These are phyloP conservation scores for Corythucha ciliata DNA, from an alignment of 2,888 invertebrate genomes.

Conservation along the genomic window DNA sequence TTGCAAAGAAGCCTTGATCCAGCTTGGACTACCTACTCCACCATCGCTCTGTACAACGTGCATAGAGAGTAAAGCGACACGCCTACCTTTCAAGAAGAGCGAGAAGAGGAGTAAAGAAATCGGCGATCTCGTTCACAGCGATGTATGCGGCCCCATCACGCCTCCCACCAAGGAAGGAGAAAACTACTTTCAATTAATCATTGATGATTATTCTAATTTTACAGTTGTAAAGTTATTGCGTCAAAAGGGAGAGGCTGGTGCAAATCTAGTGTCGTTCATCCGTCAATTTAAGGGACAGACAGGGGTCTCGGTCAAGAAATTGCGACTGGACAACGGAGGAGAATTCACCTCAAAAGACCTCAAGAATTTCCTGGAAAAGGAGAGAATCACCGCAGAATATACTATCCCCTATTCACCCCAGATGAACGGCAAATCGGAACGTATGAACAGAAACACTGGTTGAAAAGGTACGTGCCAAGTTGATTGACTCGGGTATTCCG, in stretches of 20 bases:
- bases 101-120: conserved; percentile 19
- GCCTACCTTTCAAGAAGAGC: conserved; percentile 9
- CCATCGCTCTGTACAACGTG: conserved; percentile 7
- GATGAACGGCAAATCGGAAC: conserved; percentile 24
- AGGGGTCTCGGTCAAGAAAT: conserved; percentile 32
- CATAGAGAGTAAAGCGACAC: not conserved
- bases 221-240: conserved; percentile 32
- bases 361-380: conserved; percentile 17
- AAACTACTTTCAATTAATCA: conserved; percentile 33
- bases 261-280: conserved; percentile 34
- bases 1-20: conserved; percentile 1
- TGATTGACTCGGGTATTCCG: conserved; percentile 32
- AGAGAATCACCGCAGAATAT: conserved; percentile 25
- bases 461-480: conserved; percentile 34
- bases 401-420: conserved; percentile 23
- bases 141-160: conserved; percentile 34
- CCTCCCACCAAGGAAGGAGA: conserved; percentile 30
- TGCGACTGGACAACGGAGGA: conserved; percentile 34
- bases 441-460: conserved; percentile 37
- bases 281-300: conserved; percentile 35
- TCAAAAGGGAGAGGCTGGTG: conserved; percentile 36
- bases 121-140: conserved; percentile 31
- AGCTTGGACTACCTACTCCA: conserved; percentile 5
- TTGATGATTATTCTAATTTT: conserved; percentile 37
- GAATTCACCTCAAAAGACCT: conserved; percentile 27